A percentile compares a stretch with the other conserved stretches of the same genome.
Conservation (phyloP, 2,113 vertebrate genomes). For the Periophthalmodon schlosseri region DNA sequence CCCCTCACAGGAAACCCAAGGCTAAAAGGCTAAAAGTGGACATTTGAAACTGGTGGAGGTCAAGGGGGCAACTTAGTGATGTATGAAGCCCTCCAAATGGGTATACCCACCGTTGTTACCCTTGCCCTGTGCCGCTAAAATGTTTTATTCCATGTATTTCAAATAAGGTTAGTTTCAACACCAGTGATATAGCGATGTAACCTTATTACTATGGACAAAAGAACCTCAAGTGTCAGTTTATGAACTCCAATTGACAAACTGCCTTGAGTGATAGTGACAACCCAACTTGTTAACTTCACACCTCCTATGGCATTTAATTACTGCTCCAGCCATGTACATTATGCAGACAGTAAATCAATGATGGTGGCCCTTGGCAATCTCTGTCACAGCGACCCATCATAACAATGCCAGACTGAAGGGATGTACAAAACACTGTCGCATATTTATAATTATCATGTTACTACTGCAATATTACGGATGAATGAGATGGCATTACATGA, state of each 20-base stretch:
- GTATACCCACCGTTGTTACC: slow-evolving; percentile 34
- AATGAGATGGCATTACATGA: background rate
- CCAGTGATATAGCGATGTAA: background rate
- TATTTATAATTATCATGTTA: background rate
- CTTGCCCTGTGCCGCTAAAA: slow-evolving; percentile 13
- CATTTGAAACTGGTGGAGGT: slow-evolving; percentile 38
- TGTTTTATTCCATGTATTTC: slow-evolving; percentile 19
- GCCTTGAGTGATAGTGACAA: slow-evolving; percentile 6
- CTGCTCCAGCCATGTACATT: slow-evolving; percentile 52
- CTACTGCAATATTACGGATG: background rate
- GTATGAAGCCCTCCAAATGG: slow-evolving; percentile 9
- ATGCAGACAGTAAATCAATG: slow-evolving; percentile 49
- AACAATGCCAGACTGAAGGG: background rate
- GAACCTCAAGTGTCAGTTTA: slow-evolving; percentile 11
- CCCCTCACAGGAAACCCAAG: slow-evolving; percentile 20
- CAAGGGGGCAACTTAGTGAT: slow-evolving; percentile 20
- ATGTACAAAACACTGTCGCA: too few relatives aligned
- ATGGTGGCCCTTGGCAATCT: slow-evolving; percentile 50
- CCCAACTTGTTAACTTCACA: slow-evolving; percentile 18
- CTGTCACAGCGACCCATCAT: background rate
- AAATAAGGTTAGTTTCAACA: slow-evolving; percentile 7
- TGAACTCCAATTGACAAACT: slow-evolving; percentile 1
- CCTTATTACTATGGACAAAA: slow-evolving; percentile 3
- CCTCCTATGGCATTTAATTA: slow-evolving; percentile 62
- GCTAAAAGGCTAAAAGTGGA: slow-evolving; percentile 21